A percentile compares a stretch with the other conserved stretches of the same genome.
These are phyloP conservation scores for Noctilio leporinus DNA, from an alignment of 2,113 vertebrate species.

Conservation along the genomic window DNA sequence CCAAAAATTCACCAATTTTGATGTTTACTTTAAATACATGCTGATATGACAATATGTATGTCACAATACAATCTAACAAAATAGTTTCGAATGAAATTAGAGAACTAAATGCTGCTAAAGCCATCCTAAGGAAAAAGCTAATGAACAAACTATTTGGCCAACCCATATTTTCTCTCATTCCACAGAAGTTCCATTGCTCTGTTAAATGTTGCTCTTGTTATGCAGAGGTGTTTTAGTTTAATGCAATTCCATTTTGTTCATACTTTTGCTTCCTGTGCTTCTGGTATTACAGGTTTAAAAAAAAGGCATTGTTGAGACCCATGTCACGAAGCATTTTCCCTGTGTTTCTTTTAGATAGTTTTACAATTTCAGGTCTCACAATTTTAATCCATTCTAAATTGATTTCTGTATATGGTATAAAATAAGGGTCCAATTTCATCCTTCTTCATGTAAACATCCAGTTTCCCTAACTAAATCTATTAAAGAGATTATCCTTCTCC, in stretches of 20 bases:
- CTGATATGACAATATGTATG: no score
- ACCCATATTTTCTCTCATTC: neutral
- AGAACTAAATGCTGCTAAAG: no score
- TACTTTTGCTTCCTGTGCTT: neutral
- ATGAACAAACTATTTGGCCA: no score
- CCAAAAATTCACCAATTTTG: no score
- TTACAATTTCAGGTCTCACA: neutral
- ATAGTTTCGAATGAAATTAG: no score
- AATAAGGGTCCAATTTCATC: neutral
- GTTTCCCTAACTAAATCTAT: neutral
- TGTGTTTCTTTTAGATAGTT: neutral
- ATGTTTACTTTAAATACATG: no score
- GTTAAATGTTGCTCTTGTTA: neutral
- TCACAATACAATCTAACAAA: no score
- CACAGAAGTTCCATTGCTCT: neutral
- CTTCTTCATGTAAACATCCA: neutral
- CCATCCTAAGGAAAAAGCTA: no score
- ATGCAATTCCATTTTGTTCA: neutral
- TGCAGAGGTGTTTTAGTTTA: neutral
- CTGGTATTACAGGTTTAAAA: neutral
- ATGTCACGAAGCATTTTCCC: neutral
- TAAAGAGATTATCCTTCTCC: no score
- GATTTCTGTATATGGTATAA: neutral
- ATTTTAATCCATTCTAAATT: neutral
- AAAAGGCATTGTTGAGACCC: neutral